Conservation (phyloP, 2,113 vertebrate species). For the Pleuronectes platessa region DNA sequence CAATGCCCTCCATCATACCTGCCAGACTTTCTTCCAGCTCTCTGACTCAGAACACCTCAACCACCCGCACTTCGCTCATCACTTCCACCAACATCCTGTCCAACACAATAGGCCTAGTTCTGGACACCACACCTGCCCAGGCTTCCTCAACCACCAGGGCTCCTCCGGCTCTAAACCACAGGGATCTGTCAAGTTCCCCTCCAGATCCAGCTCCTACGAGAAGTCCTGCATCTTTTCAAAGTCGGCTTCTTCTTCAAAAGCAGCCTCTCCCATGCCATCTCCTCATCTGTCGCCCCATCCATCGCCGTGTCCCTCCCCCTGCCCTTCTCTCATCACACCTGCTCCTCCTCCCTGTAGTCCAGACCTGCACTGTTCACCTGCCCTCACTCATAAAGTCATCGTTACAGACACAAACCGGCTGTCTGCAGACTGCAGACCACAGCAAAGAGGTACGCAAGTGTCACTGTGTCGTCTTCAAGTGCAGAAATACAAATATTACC, state of each 20-base stretch:
- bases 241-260: slow-evolving; percentile 56
- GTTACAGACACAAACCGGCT: slow-evolving; percentile 88
- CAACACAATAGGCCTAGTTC: slow-evolving; percentile 29
- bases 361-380: slow-evolving; percentile 60
- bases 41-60: slow-evolving; percentile 39
- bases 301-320: slow-evolving; percentile 74
- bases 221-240: slow-evolving; percentile 61
- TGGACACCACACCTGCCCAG: slow-evolving; percentile 61
- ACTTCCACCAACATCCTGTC: slow-evolving; percentile 8
- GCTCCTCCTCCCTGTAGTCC: slow-evolving; percentile 65
- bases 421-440: slow-evolving; percentile 88
- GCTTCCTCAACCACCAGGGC: slow-evolving; percentile 51
- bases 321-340: slow-evolving; percentile 65
- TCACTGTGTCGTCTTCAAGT: background rate
- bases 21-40: slow-evolving; percentile 51
- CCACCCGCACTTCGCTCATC: slow-evolving; percentile 18
- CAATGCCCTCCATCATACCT: slow-evolving; percentile 61
- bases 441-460: slow-evolving; percentile 84
- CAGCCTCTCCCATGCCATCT: slow-evolving; percentile 64
- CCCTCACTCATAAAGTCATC: slow-evolving; percentile 82
- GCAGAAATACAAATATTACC: background rate
- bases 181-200: slow-evolving; percentile 37
- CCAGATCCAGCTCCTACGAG: slow-evolving; percentile 66
- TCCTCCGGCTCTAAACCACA: slow-evolving; percentile 37
- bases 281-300: slow-evolving; percentile 66